These are phyloP conservation scores for Drosophila yooni DNA, from an alignment of 2,888 invertebrate genomes.

Conservation along the genomic window DNA sequence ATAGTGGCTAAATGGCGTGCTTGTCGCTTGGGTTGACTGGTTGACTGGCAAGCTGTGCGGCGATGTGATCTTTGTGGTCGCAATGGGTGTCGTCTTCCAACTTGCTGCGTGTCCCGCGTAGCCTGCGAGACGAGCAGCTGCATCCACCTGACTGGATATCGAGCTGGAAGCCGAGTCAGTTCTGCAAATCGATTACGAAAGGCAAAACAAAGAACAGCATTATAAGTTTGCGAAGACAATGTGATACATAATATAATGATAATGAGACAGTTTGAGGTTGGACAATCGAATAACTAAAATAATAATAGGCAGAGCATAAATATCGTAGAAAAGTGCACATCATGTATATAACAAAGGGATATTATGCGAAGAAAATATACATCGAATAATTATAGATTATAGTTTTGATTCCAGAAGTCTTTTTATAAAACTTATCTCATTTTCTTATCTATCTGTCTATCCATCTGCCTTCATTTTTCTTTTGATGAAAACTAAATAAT, in stretches of 20 bases:
- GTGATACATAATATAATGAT: neutral
- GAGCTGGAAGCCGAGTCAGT: slow-evolving; percentile 87
- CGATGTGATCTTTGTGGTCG: slow-evolving; percentile 82
- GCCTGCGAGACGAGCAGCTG: slow-evolving; percentile 80
- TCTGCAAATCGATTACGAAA: slow-evolving; percentile 71
- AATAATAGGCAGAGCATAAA: neutral
- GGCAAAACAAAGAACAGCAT: neutral
- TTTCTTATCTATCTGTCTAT: neutral
- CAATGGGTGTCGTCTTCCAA: slow-evolving; percentile 81
- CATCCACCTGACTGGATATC: slow-evolving; percentile 86
- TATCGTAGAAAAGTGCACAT: neutral
- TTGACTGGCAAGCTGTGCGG: slow-evolving; percentile 69
- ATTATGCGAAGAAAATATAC: neutral
- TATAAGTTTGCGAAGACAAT: neutral
- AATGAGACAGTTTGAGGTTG: neutral
- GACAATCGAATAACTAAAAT: neutral
- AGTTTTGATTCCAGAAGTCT: neutral
- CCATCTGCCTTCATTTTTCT: neutral
- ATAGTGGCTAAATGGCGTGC: slow-evolving; percentile 54
- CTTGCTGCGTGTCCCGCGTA: slow-evolving; percentile 64
- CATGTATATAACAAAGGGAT: neutral
- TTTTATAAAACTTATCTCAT: neutral
- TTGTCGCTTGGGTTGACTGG: slow-evolving; percentile 16
- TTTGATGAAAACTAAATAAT: neutral
- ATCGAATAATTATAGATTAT: neutral